Evolutionary conservation across 2,797 vertebrate genomes (phyloP), one percentile per base, ranked within the genome.

Genomic region (Sebastolobus altivelis): DNA sequence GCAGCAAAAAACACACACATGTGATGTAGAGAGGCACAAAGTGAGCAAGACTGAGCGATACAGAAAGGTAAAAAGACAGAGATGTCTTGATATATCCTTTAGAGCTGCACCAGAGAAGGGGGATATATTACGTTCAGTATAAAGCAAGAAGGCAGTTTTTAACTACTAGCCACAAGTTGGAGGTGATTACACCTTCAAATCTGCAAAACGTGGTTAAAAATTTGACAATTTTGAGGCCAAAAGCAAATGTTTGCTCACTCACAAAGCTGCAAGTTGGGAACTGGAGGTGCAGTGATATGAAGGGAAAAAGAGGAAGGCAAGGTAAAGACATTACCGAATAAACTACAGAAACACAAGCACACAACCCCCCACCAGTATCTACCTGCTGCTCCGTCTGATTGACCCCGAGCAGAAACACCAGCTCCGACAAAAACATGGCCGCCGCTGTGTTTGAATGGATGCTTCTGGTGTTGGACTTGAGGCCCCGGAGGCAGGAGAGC

Each of bases 331-430:
- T 37, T 31, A 33, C 14, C 69, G 27, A 72, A 65, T 52, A 54
- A 60, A 65, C 14, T 13, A 33, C 4, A 52, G 16, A 65, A 58
- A 80, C 25, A 27, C 58, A 63, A 65, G 8, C n/a, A 22, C 46
- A 62, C 43, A 66, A 33, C 16, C 16, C 22, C n/a, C n/a, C 2
- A 8, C 8, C 40, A 25, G 29, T 38, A 52, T 59, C 18, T 89
- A 93, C 98, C 98, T 99, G 98, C 87, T 98, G 98, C 80, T 99
- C 98, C 0, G 98, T 99, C 87, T 95, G 97, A 89, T 98, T 97
- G 93, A 99, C 97, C 31, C 99, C 99, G 66, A 99, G 92, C 77
- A 99, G 94, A 88, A 97, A 99, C 72, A 98, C 96, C 73, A 99
- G 96, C 93, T 99, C 98, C 0, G 98, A 98, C 72, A 98, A 90